phyloP scores from a whole-genome alignment of 2,113 vertebrate species.

The Crypturellus undulatus region DNA sequence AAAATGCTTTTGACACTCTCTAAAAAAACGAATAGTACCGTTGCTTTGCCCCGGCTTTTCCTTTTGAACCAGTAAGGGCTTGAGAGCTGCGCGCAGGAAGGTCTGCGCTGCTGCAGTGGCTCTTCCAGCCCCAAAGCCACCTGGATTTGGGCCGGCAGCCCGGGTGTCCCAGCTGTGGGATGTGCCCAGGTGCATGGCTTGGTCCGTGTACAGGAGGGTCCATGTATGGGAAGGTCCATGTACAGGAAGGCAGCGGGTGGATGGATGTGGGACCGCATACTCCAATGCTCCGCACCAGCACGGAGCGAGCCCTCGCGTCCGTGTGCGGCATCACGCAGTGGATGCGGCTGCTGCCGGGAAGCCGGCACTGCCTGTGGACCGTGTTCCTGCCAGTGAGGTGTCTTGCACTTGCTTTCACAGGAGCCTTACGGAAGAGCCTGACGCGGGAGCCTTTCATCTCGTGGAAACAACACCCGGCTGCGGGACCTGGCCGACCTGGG shows the following conservation, averaged over 20 bases:
- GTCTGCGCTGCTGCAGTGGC: not conserved
- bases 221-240: no score
- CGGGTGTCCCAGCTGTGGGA: no score
- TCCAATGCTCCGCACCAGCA: not conserved
- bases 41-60: not conserved
- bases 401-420: conserved; percentile 52
- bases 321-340: no score
- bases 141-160: not conserved
- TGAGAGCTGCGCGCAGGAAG: not conserved
- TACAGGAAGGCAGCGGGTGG: no score
- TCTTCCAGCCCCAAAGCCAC: not conserved
- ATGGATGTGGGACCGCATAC: no score
- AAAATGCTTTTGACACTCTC: not conserved
- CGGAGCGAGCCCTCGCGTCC: not conserved
- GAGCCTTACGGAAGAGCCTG: not conserved
- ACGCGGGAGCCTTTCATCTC: not conserved
- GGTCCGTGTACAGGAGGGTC: fast-evolving
- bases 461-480: not conserved
- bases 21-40: not conserved
- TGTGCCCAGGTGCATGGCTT: not conserved
- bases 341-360: not conserved
- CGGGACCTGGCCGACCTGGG: not conserved
- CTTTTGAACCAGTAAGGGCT: not conserved
- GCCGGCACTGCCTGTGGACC: conserved; percentile 43
- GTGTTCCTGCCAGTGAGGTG: conserved; percentile 39